Conservation (phyloP, 1,140 invertebrate species). For the Neodiprion lecontei region DNA sequence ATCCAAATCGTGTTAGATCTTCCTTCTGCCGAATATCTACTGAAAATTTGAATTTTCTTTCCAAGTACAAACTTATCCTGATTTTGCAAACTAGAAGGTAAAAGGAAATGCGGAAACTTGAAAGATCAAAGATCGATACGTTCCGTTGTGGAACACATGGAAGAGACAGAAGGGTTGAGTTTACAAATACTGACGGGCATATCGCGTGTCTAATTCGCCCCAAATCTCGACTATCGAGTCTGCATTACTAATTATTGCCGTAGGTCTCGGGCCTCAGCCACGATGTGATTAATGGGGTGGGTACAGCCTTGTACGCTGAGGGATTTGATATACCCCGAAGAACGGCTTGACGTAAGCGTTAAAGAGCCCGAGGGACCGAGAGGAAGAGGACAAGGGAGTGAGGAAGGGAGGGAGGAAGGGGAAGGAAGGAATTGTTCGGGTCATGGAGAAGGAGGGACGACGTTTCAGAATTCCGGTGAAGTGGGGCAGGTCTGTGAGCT, state of each 20-base stretch:
- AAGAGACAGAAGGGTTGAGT: no score
- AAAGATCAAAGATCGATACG: no score
- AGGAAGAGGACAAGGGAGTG: not conserved
- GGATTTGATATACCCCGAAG: not conserved
- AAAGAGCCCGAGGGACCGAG: not conserved
- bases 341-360: conserved; percentile 1
- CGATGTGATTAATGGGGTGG: not conserved
- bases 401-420: not conserved
- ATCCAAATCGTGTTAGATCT: no score
- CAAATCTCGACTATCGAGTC: no score
- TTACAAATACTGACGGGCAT: no score
- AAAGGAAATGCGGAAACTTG: no score
- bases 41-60: no score
- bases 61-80: no score
- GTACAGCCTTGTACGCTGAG: not conserved
- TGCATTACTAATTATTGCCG: not conserved
- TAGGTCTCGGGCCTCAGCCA: not conserved
- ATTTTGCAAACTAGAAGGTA: no score
- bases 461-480: not conserved
- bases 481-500: conserved; percentile 17
- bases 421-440: not conserved
- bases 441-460: not conserved
- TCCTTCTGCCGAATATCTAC: no score
- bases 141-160: no score
- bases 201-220: no score